Evolutionary conservation across 2,797 vertebrate genomes (phyloP).

Genomic region (Gymnothorax reevesii): DNA sequence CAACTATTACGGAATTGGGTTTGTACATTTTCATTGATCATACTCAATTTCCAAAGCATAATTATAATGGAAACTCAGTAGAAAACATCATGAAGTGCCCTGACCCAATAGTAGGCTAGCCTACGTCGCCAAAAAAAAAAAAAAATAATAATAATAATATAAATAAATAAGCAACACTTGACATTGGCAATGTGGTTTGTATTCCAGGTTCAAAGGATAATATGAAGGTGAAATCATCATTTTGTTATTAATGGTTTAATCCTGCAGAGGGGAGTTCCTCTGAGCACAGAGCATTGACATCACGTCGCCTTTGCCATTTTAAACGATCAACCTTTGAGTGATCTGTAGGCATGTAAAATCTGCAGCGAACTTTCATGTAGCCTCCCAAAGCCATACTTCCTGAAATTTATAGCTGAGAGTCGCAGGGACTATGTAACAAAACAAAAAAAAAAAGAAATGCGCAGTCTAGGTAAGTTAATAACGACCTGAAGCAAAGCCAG

Average conservation of each 20-base stretch:
- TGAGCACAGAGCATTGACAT: neutral
- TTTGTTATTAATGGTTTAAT: neutral
- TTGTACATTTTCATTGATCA: neutral
- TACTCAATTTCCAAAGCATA: neutral
- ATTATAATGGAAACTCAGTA: neutral
- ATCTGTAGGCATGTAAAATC: neutral
- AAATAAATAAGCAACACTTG: neutral
- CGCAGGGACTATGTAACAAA: neutral
- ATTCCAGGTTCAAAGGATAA: neutral
- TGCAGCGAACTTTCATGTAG: neutral
- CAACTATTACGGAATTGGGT: too few relatives aligned
- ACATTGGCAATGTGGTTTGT: neutral
- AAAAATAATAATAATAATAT: too few relatives aligned
- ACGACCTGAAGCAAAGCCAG: neutral
- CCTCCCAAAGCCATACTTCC: neutral
- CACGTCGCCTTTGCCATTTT: neutral
- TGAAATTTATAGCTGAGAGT: neutral
- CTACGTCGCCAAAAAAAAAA: neutral
- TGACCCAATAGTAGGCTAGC: neutral
- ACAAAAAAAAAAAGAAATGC: neutral
- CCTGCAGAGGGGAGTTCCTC: neutral
- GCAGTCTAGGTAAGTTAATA: neutral
- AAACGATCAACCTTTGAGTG: neutral
- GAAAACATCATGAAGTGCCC: neutral
- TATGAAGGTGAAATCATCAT: neutral